Conservation (phyloP, 2,797 vertebrate genomes). For the Acipenser transmontanus region DNA sequence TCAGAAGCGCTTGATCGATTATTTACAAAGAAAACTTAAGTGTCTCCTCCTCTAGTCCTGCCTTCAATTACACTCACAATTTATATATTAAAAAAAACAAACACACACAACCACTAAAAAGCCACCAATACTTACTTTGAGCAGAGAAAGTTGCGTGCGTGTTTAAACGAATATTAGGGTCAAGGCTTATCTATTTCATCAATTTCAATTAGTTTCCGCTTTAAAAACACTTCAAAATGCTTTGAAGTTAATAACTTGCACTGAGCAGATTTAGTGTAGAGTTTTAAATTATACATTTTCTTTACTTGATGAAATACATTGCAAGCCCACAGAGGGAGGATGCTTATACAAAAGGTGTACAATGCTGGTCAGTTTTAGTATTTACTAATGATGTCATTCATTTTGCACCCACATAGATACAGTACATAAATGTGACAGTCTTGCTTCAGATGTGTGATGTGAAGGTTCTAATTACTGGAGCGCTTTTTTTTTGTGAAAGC, state of each 20-base stretch:
- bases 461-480: neutral
- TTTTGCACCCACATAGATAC: too few species aligned
- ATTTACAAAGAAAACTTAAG: constrained; percentile 77
- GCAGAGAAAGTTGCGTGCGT: too few species aligned
- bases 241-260: neutral
- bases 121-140: too few species aligned
- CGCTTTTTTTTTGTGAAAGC: too few species aligned
- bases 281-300: neutral
- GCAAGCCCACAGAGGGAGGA: too few species aligned
- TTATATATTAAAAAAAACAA: neutral
- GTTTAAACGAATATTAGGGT: too few species aligned
- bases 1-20: constrained; percentile 59
- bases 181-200: neutral
- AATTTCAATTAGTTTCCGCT: neutral
- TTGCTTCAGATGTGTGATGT: neutral
- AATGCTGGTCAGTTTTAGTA: too few species aligned
- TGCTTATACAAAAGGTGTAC: too few species aligned
- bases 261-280: neutral
- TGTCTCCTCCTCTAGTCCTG: constrained; percentile 65
- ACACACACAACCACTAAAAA: neutral
- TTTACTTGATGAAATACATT: neutral
- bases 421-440: neutral
- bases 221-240: neutral
- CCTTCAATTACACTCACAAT: constrained; percentile 61
- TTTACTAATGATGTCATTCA: too few species aligned